Percentiles rank a stretch among this genome's conserved stretches.
These are phyloP conservation scores for Lymantria monacha DNA, from an alignment of 2,888 invertebrate species.

Conservation along the genomic window DNA sequence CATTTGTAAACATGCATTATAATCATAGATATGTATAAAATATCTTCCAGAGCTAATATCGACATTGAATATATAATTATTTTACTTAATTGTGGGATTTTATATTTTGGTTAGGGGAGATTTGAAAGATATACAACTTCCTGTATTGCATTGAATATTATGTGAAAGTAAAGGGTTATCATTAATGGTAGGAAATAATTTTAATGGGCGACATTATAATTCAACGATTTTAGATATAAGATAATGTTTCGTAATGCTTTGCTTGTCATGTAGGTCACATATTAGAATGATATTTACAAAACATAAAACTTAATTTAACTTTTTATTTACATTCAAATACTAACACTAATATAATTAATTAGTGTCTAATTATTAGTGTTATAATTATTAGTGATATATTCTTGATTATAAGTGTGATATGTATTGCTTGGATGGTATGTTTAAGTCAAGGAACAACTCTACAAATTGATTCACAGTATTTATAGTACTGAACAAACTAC, in stretches of 20 bases:
- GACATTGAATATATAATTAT: too few relatives aligned
- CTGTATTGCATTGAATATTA: not conserved
- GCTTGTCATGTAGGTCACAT: not conserved
- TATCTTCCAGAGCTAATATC: too few relatives aligned
- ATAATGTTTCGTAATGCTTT: not conserved
- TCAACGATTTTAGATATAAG: not conserved
- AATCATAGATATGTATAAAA: too few relatives aligned
- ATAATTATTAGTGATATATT: too few relatives aligned
- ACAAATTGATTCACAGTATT: too few relatives aligned
- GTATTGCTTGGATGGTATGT: too few relatives aligned
- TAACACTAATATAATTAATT: too few relatives aligned
- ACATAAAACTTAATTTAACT: not conserved
- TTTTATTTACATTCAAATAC: not conserved
- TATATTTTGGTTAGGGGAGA: not conserved
- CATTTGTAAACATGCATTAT: too few relatives aligned
- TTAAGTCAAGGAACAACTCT: too few relatives aligned
- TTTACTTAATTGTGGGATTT: not conserved
- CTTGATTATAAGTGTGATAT: too few relatives aligned
- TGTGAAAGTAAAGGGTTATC: not conserved
- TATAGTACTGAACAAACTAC: too few relatives aligned
- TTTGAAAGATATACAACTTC: not conserved
- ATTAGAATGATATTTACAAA: not conserved
- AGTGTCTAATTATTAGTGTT: too few relatives aligned
- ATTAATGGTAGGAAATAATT: not conserved
- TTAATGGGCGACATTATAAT: not conserved